phyloP scores from a whole-genome alignment of 2,888 invertebrate species.

The Erynnis tages region DNA sequence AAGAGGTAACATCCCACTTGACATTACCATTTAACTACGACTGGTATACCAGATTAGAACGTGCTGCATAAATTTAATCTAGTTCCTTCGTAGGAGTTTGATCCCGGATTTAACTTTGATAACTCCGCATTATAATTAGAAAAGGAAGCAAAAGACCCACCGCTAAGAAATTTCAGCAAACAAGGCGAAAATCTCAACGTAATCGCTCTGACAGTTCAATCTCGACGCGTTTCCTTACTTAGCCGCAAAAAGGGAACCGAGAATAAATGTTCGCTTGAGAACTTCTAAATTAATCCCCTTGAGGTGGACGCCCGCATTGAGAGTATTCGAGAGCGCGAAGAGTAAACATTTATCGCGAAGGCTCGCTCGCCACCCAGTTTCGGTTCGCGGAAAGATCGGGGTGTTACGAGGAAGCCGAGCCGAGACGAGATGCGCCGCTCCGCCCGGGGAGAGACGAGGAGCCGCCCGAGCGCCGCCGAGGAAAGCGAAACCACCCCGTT shows the following conservation, averaged over 20 bases:
- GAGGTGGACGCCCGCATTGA: slow-evolving; percentile 57
- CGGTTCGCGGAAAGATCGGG: slow-evolving; percentile 57
- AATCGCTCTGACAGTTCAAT: slow-evolving; percentile 53
- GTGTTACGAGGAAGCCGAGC: slow-evolving; percentile 52
- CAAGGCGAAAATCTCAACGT: slow-evolving; percentile 39
- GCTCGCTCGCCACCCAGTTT: slow-evolving; percentile 34
- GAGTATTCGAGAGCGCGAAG: slow-evolving; percentile 53
- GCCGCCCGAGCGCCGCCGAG: slow-evolving; percentile 47
- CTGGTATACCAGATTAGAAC: neutral
- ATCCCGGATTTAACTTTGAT: slow-evolving; percentile 13
- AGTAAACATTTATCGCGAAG: slow-evolving; percentile 61
- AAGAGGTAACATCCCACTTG: slow-evolving; percentile 14
- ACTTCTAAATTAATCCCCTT: slow-evolving; percentile 72
- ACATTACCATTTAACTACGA: slow-evolving; percentile 1
- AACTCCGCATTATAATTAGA: neutral
- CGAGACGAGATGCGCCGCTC: slow-evolving; percentile 30
- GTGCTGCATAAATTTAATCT: neutral
- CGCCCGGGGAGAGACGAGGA: slow-evolving; percentile 48
- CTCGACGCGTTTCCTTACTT: slow-evolving; percentile 46
- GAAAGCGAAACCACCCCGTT: slow-evolving; percentile 70
- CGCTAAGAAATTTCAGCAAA: slow-evolving; percentile 9
- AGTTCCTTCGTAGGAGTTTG: neutral
- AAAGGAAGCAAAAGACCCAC: neutral
- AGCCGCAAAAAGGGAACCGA: slow-evolving; percentile 63
- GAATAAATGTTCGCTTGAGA: slow-evolving; percentile 58